These are phyloP conservation scores for Rosalia funebris DNA, from an alignment of 2,888 invertebrate genomes.

Conservation along the genomic window DNA sequence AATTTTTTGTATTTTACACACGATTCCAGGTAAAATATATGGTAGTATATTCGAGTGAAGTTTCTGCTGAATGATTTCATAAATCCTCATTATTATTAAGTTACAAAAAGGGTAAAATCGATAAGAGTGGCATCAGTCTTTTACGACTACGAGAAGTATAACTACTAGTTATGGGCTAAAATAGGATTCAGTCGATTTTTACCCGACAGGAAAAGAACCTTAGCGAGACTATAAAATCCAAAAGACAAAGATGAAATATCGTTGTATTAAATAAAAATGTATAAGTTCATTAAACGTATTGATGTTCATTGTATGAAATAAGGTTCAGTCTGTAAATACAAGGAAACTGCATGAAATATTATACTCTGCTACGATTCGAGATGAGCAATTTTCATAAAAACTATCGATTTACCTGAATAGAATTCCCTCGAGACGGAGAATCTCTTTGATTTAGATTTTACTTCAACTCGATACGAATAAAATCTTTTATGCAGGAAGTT, in stretches of 20 bases:
- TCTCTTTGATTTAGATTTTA: slow-evolving; percentile 15
- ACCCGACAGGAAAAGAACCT: neutral
- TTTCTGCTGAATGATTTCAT: too few relatives aligned
- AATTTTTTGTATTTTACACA: too few relatives aligned
- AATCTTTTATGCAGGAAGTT: slow-evolving; percentile 1
- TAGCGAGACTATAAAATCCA: neutral
- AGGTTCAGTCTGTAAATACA: neutral
- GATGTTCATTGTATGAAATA: neutral
- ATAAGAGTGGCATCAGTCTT: neutral
- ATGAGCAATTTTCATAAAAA: slow-evolving; percentile 3
- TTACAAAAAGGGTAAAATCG: slow-evolving; percentile 3
- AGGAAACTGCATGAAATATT: slow-evolving; percentile 14
- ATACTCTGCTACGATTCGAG: neutral
- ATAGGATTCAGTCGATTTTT: neutral
- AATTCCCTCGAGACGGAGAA: neutral
- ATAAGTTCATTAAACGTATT: slow-evolving; percentile 1
- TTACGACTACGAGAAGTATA: neutral
- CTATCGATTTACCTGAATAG: slow-evolving; percentile 13
- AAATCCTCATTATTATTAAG: too few relatives aligned
- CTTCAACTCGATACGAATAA: slow-evolving; percentile 12
- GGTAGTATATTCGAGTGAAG: too few relatives aligned
- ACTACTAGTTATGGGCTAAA: neutral
- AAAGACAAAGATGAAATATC: neutral
- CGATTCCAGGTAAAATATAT: too few relatives aligned
- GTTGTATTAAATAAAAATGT: slow-evolving; percentile 8